Evolutionary conservation across 2,797 vertebrate genomes (phyloP), one percentile per base, ranked within the genome.

Genomic region (Remorina albescens): DNA sequence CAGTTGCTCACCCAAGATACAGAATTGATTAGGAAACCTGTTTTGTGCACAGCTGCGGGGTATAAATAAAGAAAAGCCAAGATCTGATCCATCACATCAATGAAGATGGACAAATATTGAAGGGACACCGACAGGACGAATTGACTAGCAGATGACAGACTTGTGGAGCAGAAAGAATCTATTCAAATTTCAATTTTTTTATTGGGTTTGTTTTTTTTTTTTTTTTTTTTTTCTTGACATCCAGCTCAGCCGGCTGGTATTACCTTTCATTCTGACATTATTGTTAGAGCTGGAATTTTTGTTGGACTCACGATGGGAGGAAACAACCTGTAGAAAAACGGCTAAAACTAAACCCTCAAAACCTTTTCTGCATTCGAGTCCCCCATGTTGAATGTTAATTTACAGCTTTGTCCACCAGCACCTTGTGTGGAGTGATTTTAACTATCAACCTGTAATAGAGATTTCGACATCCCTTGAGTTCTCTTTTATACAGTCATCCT

Each of bases 21-120:
- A 12, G 82, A 85, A 87, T 76, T 91, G 88, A 93, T 93, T 84
- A 87, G 82, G 78, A 88, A 90, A 84, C 71, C 69, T 74, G 82
- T 85, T 89, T 88, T 84, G 78, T 76, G 71, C 81, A 66, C 75
- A 72, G 84, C 83, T 82, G 80, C 41, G 1, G 70, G 74, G 74
- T 78, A 87, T 84, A 70, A 76, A 78, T 69, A 70, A 74, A 76
- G 67, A n/a, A 74, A 76, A 10, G 66, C 21, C 39, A 67, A 68
- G 75, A 83, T 90, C 80, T 74, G 89, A 87, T 87, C 87, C 81
- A 72, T 89, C 79, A 80, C 46, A 3, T 76, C 67, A 49, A 92
- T 90, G 83, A 90, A 86, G 89, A 91, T 41, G 82, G 93, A 92
- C 91, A 89, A 73, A 82, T 78, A 73, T 72, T 74, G 89, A 86